These are phyloP conservation scores for Fregata magnificens DNA, from an alignment of 2,113 vertebrate species.

Conservation along the genomic window DNA sequence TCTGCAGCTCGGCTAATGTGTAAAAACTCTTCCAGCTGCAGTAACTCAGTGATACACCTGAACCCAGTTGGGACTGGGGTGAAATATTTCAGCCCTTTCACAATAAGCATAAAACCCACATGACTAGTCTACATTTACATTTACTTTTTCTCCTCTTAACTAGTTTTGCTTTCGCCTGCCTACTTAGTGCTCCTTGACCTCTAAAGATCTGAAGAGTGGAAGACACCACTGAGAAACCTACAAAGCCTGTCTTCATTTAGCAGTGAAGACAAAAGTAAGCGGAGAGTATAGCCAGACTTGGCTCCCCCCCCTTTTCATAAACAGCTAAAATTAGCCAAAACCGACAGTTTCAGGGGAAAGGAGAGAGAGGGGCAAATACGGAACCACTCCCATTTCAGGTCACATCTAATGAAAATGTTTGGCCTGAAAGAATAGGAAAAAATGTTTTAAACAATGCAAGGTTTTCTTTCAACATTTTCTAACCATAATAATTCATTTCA, in stretches of 20 bases:
- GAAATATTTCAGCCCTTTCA: background rate
- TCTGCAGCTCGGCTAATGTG: background rate
- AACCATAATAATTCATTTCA: background rate
- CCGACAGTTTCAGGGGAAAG: background rate
- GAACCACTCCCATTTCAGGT: background rate
- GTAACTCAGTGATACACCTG: background rate
- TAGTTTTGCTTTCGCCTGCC: background rate
- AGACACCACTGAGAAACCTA: background rate
- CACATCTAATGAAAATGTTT: background rate
- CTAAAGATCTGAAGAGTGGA: background rate
- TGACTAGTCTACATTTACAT: background rate
- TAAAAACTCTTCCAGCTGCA: background rate
- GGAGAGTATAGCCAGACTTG: background rate
- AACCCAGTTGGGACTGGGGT: background rate
- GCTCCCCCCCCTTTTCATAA: background rate
- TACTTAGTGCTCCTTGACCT: background rate
- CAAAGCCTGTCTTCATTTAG: background rate
- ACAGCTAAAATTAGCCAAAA: background rate
- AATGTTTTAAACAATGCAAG: background rate
- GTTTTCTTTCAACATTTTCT: background rate
- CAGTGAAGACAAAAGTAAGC: background rate
- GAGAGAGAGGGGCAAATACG: background rate
- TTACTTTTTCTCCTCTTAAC: background rate
- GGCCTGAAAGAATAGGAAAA: background rate
- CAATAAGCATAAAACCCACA: background rate